A percentile compares a stretch with the other conserved stretches of the same genome.
phyloP scores from a whole-genome alignment of 2,888 invertebrate species.

The Copidosoma aretas region DNA sequence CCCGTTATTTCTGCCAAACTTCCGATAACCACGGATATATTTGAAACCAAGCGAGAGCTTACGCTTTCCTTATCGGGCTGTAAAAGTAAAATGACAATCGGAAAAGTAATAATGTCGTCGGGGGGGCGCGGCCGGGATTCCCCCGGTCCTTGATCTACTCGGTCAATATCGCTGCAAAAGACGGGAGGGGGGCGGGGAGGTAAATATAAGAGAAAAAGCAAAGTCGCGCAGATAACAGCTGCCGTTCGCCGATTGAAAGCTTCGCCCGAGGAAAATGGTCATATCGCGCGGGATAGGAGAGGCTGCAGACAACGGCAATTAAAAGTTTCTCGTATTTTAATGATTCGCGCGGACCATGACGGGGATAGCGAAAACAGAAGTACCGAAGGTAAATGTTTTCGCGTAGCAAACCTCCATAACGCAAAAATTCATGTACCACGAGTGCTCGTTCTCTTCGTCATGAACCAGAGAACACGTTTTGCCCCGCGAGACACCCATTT shows the following conservation, averaged over 20 bases:
- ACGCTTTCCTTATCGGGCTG: not conserved
- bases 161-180: not conserved
- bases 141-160: not conserved
- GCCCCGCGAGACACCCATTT: too few relatives aligned
- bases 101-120: not conserved
- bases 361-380: not conserved
- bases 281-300: not conserved
- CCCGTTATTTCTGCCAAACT: not conserved
- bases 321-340: slow-evolving; percentile 26
- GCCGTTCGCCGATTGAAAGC: not conserved
- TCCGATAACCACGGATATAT: not conserved
- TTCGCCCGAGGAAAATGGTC: slow-evolving; percentile 2
- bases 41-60: not conserved
- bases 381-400: too few relatives aligned
- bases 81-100: not conserved
- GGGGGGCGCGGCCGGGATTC: not conserved
- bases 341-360: slow-evolving; percentile 4
- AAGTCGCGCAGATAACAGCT: not conserved
- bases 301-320: slow-evolving; percentile 5
- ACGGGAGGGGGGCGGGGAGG: not conserved
- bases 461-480: too few relatives aligned
- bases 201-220: not conserved
- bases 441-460: too few relatives aligned
- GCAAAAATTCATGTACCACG: too few relatives aligned
- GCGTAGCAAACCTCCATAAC: too few relatives aligned